Conservation (phyloP, 2,888 invertebrate species). For the Diplazon laetatorius region DNA sequence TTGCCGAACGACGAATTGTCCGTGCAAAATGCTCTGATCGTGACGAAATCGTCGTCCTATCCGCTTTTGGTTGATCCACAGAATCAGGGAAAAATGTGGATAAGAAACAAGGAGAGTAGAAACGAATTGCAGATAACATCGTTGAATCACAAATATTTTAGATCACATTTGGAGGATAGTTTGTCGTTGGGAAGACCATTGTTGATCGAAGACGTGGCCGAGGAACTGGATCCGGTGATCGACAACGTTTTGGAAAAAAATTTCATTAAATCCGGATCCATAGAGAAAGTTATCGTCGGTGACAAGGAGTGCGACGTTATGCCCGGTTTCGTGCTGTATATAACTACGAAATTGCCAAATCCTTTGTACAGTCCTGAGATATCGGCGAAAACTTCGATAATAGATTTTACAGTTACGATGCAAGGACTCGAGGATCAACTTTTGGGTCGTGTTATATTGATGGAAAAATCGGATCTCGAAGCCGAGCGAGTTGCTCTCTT, state of each 20-base stretch:
- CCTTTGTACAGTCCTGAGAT: slow-evolving; percentile 98
- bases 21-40: slow-evolving; percentile 97
- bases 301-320: slow-evolving; percentile 99
- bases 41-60: slow-evolving; percentile 97
- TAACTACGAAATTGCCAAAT: slow-evolving; percentile 97
- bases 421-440: slow-evolving; percentile 97
- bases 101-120: slow-evolving; percentile 94
- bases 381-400: slow-evolving; percentile 97
- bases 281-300: slow-evolving; percentile 96
- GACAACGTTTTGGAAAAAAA: slow-evolving; percentile 99
- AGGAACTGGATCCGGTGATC: slow-evolving; percentile 97
- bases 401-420: slow-evolving; percentile 99
- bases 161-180: slow-evolving; percentile 94
- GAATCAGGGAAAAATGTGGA: slow-evolving; percentile 98
- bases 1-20: slow-evolving; percentile 98
- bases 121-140: slow-evolving; percentile 97
- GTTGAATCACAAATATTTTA: slow-evolving; percentile 97
- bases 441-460: slow-evolving; percentile 95
- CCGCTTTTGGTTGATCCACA: slow-evolving; percentile 97
- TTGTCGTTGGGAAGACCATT: slow-evolving; percentile 94
- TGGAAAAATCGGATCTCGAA: slow-evolving; percentile 98
- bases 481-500: slow-evolving; percentile 96
- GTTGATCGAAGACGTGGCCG: slow-evolving; percentile 96
- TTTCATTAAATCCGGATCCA: slow-evolving; percentile 98
- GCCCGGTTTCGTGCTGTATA: slow-evolving; percentile 97